These are phyloP conservation scores for Hydrocynus forskahlii DNA, from an alignment of 2,797 vertebrate genomes.

Conservation along the genomic window DNA sequence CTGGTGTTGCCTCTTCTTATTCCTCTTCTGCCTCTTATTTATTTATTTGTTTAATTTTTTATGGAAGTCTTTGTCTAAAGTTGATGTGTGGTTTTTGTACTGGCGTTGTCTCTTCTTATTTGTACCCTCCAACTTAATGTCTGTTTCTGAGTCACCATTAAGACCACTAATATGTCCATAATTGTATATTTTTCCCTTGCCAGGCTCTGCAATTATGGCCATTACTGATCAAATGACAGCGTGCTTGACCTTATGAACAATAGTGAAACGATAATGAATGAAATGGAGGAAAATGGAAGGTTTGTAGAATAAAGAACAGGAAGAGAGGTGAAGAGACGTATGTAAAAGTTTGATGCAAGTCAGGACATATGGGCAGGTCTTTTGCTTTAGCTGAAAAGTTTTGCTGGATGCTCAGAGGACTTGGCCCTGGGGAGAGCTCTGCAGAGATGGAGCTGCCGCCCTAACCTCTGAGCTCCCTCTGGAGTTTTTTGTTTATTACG, in stretches of 20 bases:
- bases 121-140: slow-evolving; percentile 26
- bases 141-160: slow-evolving; percentile 16
- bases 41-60: too few relatives aligned
- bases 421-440: slow-evolving; percentile 22
- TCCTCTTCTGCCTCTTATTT: not conserved
- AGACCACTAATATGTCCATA: slow-evolving; percentile 1
- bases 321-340: not conserved
- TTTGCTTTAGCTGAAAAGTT: slow-evolving; percentile 42
- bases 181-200: slow-evolving; percentile 7
- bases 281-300: slow-evolving; percentile 21
- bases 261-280: slow-evolving; percentile 25
- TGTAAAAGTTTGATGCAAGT: not conserved
- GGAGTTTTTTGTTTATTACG: slow-evolving; percentile 51
- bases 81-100: not conserved
- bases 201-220: slow-evolving; percentile 43
- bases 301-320: not conserved
- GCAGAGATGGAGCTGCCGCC: slow-evolving; percentile 33
- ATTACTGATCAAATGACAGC: slow-evolving; percentile 46
- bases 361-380: slow-evolving; percentile 16
- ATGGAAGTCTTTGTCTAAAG: not conserved
- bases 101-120: slow-evolving; percentile 37
- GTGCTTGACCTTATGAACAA: slow-evolving; percentile 37
- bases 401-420: slow-evolving; percentile 31
- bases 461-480: slow-evolving; percentile 44
- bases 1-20: slow-evolving; percentile 31